Evolutionary conservation across 2,797 vertebrate genomes (phyloP).

Genomic region (Falco berigora): DNA sequence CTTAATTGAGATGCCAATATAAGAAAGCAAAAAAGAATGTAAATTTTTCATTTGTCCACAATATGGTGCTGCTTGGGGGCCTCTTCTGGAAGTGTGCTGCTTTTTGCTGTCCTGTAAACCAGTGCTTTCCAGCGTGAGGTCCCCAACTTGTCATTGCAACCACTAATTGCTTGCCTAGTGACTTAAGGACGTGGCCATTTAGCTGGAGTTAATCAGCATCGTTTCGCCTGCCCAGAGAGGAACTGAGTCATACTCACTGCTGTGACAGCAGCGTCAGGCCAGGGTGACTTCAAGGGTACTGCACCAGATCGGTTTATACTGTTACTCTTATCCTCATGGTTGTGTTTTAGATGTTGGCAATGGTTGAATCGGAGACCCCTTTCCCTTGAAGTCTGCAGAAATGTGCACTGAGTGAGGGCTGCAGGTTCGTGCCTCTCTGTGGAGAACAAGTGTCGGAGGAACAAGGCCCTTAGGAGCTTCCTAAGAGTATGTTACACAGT

Average conservation of each 20-base stretch:
- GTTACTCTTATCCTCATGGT: not conserved
- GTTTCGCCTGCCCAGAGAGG: not conserved
- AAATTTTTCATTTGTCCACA: not conserved
- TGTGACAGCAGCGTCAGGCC: not conserved
- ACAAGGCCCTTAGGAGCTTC: not conserved
- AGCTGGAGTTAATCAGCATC: not conserved
- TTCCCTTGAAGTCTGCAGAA: not conserved
- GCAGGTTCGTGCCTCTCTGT: not conserved
- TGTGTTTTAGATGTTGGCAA: not conserved
- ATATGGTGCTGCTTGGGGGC: not conserved
- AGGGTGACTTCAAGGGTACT: not conserved
- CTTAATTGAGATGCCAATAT: not conserved
- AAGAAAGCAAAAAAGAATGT: not conserved
- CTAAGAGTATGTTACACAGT: not conserved
- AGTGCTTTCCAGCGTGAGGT: not conserved
- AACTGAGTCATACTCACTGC: not conserved
- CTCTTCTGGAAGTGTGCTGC: not conserved
- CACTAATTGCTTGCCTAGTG: not conserved
- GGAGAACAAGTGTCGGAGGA: not conserved
- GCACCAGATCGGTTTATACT: fast-evolving
- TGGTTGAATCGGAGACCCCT: not conserved
- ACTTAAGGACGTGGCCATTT: not conserved
- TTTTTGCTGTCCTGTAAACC: not conserved
- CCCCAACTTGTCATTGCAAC: not conserved
- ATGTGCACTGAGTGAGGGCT: not conserved